Evolutionary conservation across 2,113 vertebrate species (phyloP), one percentile per base, ranked within the genome.

Genomic region (Falco punctatus): DNA sequence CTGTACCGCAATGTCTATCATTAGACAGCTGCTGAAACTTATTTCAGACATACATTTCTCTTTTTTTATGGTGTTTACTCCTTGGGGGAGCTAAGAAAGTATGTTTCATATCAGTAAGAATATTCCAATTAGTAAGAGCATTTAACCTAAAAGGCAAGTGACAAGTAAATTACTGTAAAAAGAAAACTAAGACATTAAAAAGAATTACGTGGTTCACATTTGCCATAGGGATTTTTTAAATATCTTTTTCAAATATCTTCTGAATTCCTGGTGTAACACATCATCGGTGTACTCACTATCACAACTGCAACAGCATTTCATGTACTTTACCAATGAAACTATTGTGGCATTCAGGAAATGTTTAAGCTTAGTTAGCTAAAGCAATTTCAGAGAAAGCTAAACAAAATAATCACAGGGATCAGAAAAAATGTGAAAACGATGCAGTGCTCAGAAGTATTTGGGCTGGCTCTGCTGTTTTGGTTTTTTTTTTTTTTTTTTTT

Each of bases 1-100:
- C 27, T 73, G 24, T 93, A 46, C 33, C 0, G 0, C 0, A 1
- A 5, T 71, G 5, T 69, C 23, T 79, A 1, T 79, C 38, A 51
- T 77, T 52, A 77, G 16, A 23, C 32, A 72, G 38, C 6, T 66
- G 22, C 20, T 81, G 38, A 71, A 83, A 42, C 16, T 73, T 70
- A 24, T 89, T 86, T 84, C 48, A 78, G 28, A 48, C 12, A 23
- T 21, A 22, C 2, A 28, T 61, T 71, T 80, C 5, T 49, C 17
- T 30, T 9, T 64, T 46, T 75, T 67, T 55, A 12, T 33, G 14
- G 6, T 77, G 8, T 64, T 93, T 69, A 55, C 32, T 42, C 22
- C 70, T 77, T 22, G 24, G 6, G 14, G 13, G 8, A 5, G 9
- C 10, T 73, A 49, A 74, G 22, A 79, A 92, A 75, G 13, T 48